Conservation (phyloP, 1,140 invertebrate species). For the Drosophila kurseongensis region DNA sequence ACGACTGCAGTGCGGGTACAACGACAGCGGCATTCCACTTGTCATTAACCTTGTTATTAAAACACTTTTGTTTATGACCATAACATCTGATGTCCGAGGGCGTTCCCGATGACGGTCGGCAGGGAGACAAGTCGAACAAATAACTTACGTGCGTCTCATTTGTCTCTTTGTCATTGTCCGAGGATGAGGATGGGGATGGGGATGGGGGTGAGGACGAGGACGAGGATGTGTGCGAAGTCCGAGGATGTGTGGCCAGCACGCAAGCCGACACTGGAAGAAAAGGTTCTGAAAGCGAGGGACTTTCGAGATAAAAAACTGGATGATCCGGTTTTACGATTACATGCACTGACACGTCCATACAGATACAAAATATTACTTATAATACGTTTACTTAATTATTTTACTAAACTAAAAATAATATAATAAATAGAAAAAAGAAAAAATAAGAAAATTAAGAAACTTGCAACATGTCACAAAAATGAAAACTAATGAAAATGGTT, state of each 20-base stretch:
- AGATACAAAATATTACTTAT: too few relatives aligned
- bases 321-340: too few relatives aligned
- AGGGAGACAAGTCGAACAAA: constrained; percentile 62
- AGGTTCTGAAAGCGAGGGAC: too few relatives aligned
- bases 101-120: constrained; percentile 8
- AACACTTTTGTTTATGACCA: constrained; percentile 83
- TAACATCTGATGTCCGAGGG: constrained; percentile 78
- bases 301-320: too few relatives aligned
- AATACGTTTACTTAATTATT: too few relatives aligned
- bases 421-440: too few relatives aligned
- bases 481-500: too few relatives aligned
- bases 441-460: too few relatives aligned
- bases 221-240: constrained; percentile 3
- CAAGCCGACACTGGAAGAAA: constrained; percentile 22
- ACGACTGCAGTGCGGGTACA: constrained; percentile 7
- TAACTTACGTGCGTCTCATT: constrained; percentile 83
- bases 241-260: constrained; percentile 32
- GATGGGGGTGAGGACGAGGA: neutral
- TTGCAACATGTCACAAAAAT: too few relatives aligned
- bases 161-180: constrained; percentile 51
- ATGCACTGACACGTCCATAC: too few relatives aligned
- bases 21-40: constrained; percentile 69
- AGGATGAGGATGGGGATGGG: constrained; percentile 3
- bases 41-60: constrained; percentile 84
- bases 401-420: too few relatives aligned